These are phyloP conservation scores for Branchinecta lynchi DNA, from an alignment of 1,140 invertebrate species.

Conservation along the genomic window DNA sequence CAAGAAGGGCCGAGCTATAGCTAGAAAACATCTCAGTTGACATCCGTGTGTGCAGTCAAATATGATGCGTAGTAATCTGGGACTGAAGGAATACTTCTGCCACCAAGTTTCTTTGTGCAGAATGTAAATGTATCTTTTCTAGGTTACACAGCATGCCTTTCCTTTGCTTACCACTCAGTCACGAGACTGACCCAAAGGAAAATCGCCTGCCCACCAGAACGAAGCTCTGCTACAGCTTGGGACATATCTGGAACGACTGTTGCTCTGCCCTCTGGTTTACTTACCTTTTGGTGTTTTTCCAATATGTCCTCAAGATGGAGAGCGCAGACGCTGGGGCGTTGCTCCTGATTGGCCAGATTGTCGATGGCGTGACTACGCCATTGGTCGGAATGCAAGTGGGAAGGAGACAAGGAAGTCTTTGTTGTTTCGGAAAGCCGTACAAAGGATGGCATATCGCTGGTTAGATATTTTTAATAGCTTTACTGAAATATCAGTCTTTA, in stretches of 20 bases:
- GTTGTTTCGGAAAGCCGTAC: background rate
- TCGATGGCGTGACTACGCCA: background rate
- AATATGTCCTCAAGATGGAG: constrained; percentile 54
- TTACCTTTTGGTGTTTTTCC: constrained; percentile 71
- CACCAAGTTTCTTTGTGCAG: too few species aligned
- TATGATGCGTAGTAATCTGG: too few species aligned
- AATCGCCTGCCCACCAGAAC: background rate
- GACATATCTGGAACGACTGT: constrained; percentile 78
- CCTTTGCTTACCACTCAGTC: background rate
- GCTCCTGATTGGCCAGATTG: constrained; percentile 47
- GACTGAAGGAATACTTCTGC: too few species aligned
- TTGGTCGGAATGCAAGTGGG: background rate
- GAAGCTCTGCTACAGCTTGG: constrained; percentile 49
- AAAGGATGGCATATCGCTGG: constrained; percentile 6
- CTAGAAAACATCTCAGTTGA: too few species aligned
- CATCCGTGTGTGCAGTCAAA: too few species aligned
- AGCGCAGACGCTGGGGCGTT: constrained; percentile 57
- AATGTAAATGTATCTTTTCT: too few species aligned
- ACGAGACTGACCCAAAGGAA: background rate
- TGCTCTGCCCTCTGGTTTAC: constrained; percentile 87
- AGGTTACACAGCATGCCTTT: too few species aligned
- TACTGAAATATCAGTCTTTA: too few species aligned
- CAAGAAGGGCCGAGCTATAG: too few species aligned
- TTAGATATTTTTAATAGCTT: background rate
- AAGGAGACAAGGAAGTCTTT: background rate